A percentile compares a stretch with the other conserved stretches of the same genome.
Conservation (phyloP, 1,140 invertebrate genomes). For the Orchesella cincta region DNA sequence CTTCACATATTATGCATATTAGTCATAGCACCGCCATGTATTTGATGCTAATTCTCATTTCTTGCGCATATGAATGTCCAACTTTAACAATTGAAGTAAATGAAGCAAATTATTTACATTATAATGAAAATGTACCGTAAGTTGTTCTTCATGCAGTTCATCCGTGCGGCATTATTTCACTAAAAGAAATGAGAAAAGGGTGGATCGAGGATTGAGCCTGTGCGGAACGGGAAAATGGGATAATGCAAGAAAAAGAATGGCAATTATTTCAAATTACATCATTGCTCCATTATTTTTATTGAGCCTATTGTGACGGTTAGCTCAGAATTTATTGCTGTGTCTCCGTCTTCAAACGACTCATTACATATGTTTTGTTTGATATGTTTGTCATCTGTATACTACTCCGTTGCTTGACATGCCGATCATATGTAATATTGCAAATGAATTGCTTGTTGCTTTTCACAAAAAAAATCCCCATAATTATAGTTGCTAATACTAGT, state of each 20-base stretch:
- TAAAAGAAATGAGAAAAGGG: background rate
- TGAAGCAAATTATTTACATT: conserved; percentile 19
- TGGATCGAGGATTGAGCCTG: background rate
- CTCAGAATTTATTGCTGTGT: background rate
- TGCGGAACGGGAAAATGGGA: background rate
- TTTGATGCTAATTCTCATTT: no score
- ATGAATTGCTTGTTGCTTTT: no score
- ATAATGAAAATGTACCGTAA: background rate
- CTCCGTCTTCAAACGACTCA: no score
- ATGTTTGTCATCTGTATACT: no score
- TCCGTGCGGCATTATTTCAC: background rate
- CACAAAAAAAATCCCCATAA: no score
- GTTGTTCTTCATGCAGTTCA: background rate
- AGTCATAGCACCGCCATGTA: no score
- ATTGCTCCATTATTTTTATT: conserved; percentile 13
- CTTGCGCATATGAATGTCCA: no score
- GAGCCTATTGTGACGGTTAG: background rate
- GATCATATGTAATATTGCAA: no score
- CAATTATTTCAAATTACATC: conserved; percentile 14
- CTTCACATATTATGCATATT: no score
- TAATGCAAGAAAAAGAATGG: background rate
- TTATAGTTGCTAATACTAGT: no score
- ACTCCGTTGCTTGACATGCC: no score
- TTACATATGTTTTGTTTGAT: no score
- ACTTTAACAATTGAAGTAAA: conserved; percentile 21